Percentiles rank a stretch among this genome's conserved stretches.
These are phyloP conservation scores for Periophthalmus modestus DNA, from an alignment of 2,113 vertebrate species.

Conservation along the genomic window DNA sequence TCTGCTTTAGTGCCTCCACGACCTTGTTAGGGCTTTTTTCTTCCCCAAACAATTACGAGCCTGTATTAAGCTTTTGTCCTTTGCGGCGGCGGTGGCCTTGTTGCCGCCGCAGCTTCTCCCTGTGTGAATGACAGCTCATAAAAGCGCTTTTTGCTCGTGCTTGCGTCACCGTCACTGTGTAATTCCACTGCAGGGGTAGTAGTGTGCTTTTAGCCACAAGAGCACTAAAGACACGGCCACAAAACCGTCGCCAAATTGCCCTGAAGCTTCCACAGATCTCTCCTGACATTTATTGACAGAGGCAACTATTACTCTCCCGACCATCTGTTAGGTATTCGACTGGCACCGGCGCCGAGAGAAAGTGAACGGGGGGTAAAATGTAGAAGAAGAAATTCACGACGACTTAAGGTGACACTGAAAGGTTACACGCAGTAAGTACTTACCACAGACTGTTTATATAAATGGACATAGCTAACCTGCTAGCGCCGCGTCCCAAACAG, in stretches of 20 bases:
- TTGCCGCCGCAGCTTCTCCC: constrained; percentile 59
- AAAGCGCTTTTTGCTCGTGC: constrained; percentile 65
- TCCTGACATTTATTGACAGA: constrained; percentile 67
- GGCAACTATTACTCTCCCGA: constrained; percentile 49
- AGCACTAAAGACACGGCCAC: constrained; percentile 65
- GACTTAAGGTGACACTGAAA: too few species aligned
- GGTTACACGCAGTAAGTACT: background rate
- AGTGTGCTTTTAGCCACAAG: constrained; percentile 69
- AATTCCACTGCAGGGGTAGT: constrained; percentile 68
- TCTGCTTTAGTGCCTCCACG: constrained; percentile 44
- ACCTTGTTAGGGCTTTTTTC: constrained; percentile 59
- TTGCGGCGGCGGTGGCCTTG: constrained; percentile 61
- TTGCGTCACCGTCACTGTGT: constrained; percentile 59
- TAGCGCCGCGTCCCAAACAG: too few species aligned
- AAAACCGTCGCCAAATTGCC: constrained; percentile 59
- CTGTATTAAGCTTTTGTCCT: constrained; percentile 69
- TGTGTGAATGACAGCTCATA: constrained; percentile 69
- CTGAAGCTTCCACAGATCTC: constrained; percentile 60
- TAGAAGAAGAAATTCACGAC: constrained; percentile 11
- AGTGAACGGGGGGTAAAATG: constrained; percentile 24
- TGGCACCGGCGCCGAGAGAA: constrained; percentile 34
- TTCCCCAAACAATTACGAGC: constrained; percentile 63
- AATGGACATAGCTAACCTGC: too few species aligned
- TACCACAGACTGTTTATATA: too few species aligned
- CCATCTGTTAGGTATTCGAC: constrained; percentile 47